phyloP scores from a whole-genome alignment of 1,140 invertebrate species.

The Brachionus koreanus region DNA sequence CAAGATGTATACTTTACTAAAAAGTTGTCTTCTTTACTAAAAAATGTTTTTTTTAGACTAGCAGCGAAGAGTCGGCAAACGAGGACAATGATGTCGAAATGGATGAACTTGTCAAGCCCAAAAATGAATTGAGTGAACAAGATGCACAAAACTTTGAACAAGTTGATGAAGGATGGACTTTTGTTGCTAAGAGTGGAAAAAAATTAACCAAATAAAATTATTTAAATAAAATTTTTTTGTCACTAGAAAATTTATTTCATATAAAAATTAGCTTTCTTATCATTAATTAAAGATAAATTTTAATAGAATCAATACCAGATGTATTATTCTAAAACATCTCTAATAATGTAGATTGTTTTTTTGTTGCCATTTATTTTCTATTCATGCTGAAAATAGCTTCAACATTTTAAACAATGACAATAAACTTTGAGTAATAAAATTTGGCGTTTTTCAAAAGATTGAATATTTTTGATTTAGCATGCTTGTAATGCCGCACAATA shows the following conservation, averaged over 20 bases:
- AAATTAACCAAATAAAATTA: constrained; percentile 17
- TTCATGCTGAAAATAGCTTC: too few relatives aligned
- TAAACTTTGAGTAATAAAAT: too few relatives aligned
- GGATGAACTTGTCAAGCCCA: not conserved
- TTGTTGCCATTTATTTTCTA: too few relatives aligned
- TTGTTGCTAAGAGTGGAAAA: constrained; percentile 20
- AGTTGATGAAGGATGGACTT: constrained; percentile 37
- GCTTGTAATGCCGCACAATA: too few relatives aligned
- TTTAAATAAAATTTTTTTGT: not conserved
- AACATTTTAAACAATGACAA: too few relatives aligned
- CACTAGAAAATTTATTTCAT: not conserved
- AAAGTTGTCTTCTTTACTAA: not conserved
- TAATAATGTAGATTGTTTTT: too few relatives aligned
- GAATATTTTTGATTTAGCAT: too few relatives aligned
- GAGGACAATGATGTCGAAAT: not conserved
- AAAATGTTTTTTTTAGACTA: not conserved
- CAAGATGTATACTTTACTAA: not conserved
- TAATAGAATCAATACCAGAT: too few relatives aligned
- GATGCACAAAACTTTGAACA: not conserved
- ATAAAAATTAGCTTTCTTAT: not conserved
- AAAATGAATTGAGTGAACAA: not conserved
- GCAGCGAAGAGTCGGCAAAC: not conserved
- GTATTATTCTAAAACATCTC: too few relatives aligned
- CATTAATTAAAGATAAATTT: too few relatives aligned
- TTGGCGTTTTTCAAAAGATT: too few relatives aligned